phyloP scores from a whole-genome alignment of 2,113 vertebrate species.

The Solea senegalensis region DNA sequence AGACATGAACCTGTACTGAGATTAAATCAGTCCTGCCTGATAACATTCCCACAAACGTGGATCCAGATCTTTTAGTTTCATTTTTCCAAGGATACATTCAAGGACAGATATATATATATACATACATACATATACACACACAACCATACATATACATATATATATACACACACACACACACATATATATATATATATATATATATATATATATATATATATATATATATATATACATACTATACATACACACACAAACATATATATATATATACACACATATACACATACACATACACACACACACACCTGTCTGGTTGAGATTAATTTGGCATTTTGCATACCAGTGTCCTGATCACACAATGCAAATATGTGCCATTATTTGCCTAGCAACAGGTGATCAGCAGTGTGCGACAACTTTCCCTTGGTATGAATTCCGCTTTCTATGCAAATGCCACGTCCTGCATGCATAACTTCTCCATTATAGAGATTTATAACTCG shows the following conservation, averaged over 20 bases:
- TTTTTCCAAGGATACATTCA: constrained; percentile 2
- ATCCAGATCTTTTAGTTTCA: background rate
- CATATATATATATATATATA: no score
- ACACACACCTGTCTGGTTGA: constrained; percentile 1
- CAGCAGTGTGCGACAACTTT: background rate
- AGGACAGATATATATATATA: background rate
- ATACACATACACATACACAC: no score
- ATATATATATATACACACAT: no score
- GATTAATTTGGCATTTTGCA: constrained; percentile 22
- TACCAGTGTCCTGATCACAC: constrained; percentile 2
- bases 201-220: background rate
- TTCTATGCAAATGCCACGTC: background rate
- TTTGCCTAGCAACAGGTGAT: constrained; percentile 64
- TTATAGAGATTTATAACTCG: no score
- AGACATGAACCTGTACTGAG: background rate
- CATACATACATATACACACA: no score
- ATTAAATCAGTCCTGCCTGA: background rate
- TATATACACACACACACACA: no score
- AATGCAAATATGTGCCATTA: background rate
- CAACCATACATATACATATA: no score
- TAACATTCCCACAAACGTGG: background rate
- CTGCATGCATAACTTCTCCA: background rate
- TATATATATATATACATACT: no score
- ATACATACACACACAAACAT: no score
- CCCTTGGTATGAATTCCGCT: constrained; percentile 1